Percentiles rank a stretch among this genome's conserved stretches.
These are phyloP conservation scores for Adelosebastes latens DNA, from an alignment of 2,797 vertebrate genomes.

Conservation along the genomic window DNA sequence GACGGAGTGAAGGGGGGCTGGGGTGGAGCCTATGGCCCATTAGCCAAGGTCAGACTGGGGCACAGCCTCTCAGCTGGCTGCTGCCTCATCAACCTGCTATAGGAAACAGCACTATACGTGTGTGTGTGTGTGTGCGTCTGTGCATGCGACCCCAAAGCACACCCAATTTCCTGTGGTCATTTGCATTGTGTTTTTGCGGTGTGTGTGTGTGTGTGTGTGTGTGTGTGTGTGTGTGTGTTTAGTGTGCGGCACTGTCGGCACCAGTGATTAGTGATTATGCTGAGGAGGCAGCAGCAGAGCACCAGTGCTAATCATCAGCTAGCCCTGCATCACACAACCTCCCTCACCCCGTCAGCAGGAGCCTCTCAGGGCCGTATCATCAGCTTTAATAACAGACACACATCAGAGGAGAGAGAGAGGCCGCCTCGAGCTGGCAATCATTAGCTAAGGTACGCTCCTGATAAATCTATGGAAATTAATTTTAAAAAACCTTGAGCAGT, in stretches of 20 bases:
- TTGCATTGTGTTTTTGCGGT: conserved; percentile 42
- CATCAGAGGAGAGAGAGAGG: conserved; percentile 41
- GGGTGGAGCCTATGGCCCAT: conserved; percentile 75
- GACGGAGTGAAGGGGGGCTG: conserved; percentile 48
- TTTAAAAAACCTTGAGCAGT: conserved; percentile 3
- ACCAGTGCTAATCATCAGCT: conserved; percentile 75
- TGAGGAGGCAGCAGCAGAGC: conserved; percentile 79
- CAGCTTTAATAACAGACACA: conserved; percentile 72
- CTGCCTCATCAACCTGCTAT: conserved; percentile 64
- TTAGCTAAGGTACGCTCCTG: conserved; percentile 28
- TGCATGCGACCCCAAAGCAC: conserved; percentile 37
- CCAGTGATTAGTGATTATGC: conserved; percentile 82
- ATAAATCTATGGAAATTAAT: conserved; percentile 38
- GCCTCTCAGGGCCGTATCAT: conserved; percentile 63
- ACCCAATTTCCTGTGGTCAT: conserved; percentile 63
- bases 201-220: neutral
- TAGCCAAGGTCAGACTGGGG: conserved; percentile 78
- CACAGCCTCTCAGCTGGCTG: conserved; percentile 64
- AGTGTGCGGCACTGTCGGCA: conserved; percentile 38
- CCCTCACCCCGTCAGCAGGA: conserved; percentile 59
- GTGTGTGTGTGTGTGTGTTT: neutral
- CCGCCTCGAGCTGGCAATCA: conserved; percentile 29
- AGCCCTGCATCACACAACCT: conserved; percentile 56
- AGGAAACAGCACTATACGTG: conserved; percentile 39
- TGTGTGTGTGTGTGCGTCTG: conserved; percentile 15